Conservation (phyloP, 2,888 invertebrate genomes). For the Argynnis bischoffii region DNA sequence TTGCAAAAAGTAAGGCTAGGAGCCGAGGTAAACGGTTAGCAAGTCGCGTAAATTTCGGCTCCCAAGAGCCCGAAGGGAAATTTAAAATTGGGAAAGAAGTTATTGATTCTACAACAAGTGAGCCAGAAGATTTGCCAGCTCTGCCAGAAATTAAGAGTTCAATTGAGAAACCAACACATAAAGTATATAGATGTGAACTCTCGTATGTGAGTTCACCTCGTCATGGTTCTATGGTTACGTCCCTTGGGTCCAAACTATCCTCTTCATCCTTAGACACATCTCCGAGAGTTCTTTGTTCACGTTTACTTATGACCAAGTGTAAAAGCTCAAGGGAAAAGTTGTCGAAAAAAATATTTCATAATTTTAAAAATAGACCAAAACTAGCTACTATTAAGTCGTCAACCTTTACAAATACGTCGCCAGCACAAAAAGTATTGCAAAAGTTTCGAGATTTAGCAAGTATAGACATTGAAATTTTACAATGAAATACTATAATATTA, state of each 20-base stretch:
- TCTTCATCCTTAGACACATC: slow-evolving; percentile 59
- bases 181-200: slow-evolving; percentile 59
- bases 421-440: slow-evolving; percentile 61
- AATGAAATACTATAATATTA: too few species aligned
- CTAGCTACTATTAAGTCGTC: slow-evolving; percentile 56
- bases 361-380: slow-evolving; percentile 41
- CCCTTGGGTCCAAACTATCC: slow-evolving; percentile 49
- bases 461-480: slow-evolving; percentile 48
- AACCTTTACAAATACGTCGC: slow-evolving; percentile 49
- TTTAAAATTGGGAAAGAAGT: slow-evolving; percentile 46
- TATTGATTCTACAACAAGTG: slow-evolving; percentile 46
- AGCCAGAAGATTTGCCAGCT: slow-evolving; percentile 55
- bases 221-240: slow-evolving; percentile 54
- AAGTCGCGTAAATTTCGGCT: slow-evolving; percentile 55
- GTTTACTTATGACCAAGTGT: slow-evolving; percentile 52
- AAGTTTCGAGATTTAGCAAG: slow-evolving; percentile 60
- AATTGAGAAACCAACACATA: slow-evolving; percentile 44
- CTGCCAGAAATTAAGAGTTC: slow-evolving; percentile 54
- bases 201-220: slow-evolving; percentile 62
- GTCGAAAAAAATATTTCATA: slow-evolving; percentile 34
- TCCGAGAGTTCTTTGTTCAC: slow-evolving; percentile 60
- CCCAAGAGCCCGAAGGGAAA: slow-evolving; percentile 62
- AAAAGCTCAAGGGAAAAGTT: slow-evolving; percentile 46
- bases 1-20: slow-evolving; percentile 63
- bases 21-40: slow-evolving; percentile 52